Base-by-base conservation (phyloP, 2,797 vertebrate species). In the Rousettus madagascariensis region DNA sequence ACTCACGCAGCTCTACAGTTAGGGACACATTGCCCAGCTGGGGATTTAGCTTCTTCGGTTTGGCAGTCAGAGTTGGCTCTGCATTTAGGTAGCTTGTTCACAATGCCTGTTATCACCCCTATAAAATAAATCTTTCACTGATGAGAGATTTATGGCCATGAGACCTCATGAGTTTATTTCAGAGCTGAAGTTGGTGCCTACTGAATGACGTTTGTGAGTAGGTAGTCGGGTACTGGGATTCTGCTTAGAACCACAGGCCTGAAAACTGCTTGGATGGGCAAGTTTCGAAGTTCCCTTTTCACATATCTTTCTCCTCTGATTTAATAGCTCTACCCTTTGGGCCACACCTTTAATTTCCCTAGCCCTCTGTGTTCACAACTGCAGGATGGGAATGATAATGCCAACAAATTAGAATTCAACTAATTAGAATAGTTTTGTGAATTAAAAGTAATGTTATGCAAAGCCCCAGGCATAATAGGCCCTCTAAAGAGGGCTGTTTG, bases 1-100 rank as follows among this genome's bases (percentile, higher is more conserved):
- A 93, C 38, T 96, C 96, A 94, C 36, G 28, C 95, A 93, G 84
- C 71, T 63, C 86, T 83, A 46, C 90, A 83, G 82, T 97, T 95
- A 95, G 96, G 95, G 96, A 96, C 36, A 22, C 80, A 59, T 88
- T 86, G 57, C 96, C 85, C 90, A 94, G 26, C 33, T 49, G 86
- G 28, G 86, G 95, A 22, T 72, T 96, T 92, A 95, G 92, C 91
- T 96, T 43, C 4, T 97, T 95, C 83, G 8, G 0, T 82, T 74
- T 96, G 77, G 12, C 57, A 92, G 24, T 38, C 16, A 41, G 24
- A 92, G 20, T 0, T 8, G 87, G 8, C 57, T 46, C 3, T 26
- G 20, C 7, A 26, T 95, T 95, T 71, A 68, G 30, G 79, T 8
- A 7, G n/a, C 12, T 86, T 94, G 8, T 57, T 84, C 28, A 8